phyloP scores from a whole-genome alignment of 2,888 invertebrate species.

The Sinohyriopsis cumingii region DNA sequence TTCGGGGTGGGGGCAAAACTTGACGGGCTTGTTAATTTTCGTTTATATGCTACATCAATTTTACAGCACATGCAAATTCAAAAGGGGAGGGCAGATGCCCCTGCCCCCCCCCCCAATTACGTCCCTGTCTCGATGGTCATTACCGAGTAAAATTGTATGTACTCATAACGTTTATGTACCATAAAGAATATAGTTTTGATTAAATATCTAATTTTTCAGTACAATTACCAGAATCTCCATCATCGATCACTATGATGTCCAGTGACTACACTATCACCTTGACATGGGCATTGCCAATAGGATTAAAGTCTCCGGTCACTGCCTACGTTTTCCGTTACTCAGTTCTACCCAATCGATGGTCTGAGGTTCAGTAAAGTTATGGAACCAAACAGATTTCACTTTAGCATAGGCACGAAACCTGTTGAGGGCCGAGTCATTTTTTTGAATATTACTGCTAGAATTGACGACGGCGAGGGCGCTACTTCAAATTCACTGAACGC shows the following conservation, averaged over 20 bases:
- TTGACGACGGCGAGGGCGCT: constrained; percentile 12
- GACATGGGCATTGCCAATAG: constrained; percentile 20
- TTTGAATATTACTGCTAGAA: constrained; percentile 15
- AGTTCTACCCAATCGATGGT: constrained; percentile 3
- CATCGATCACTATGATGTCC: constrained; percentile 2
- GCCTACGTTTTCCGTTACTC: constrained; percentile 17
- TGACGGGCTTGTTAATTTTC: too few relatives aligned
- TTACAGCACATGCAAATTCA: too few relatives aligned
- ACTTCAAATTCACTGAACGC: constrained; percentile 6
- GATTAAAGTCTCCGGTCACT: constrained; percentile 19
- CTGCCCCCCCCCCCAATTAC: too few relatives aligned
- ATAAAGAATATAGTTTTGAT: too few relatives aligned
- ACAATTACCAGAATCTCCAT: constrained; percentile 17
- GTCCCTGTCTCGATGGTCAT: too few relatives aligned
- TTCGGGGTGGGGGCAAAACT: too few relatives aligned
- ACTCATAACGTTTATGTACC: too few relatives aligned
- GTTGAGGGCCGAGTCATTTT: constrained; percentile 16
- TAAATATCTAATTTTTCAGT: too few relatives aligned
- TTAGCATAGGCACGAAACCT: constrained; percentile 17
- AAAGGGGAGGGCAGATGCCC: too few relatives aligned
- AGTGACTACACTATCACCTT: constrained; percentile 17
- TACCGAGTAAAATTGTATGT: too few relatives aligned
- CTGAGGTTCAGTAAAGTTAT: constrained; percentile 8
- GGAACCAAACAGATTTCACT: constrained; percentile 10
- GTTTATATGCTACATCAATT: too few relatives aligned